These are phyloP conservation scores for Chloroceryle inda DNA, from an alignment of 2,797 vertebrate genomes.

Conservation along the genomic window DNA sequence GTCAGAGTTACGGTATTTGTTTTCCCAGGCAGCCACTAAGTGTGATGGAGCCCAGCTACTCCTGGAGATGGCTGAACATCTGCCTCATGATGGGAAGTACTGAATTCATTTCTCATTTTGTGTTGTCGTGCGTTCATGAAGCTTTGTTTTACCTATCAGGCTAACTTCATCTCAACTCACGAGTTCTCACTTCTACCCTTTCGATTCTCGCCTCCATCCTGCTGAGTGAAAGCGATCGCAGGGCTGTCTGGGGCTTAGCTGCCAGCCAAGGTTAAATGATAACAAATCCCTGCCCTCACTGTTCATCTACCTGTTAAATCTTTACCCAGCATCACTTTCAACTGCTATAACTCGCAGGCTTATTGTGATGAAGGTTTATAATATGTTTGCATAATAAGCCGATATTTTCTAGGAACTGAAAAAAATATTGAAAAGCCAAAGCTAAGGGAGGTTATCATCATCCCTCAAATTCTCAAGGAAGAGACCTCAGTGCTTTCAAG, in stretches of 20 bases:
- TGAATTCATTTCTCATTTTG: neutral
- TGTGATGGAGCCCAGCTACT: accelerated
- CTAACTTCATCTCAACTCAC: neutral
- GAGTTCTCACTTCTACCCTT: neutral
- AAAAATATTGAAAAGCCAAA: neutral
- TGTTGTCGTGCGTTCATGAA: neutral
- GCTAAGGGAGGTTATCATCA: neutral
- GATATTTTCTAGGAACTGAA: neutral
- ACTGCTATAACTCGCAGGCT: neutral
- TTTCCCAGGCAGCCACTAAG: neutral
- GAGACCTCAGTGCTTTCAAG: neutral
- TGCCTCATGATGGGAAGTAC: neutral
- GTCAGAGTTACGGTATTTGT: accelerated
- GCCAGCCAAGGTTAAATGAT: neutral
- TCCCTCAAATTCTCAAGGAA: neutral
- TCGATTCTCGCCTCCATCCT: neutral
- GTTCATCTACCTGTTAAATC: neutral
- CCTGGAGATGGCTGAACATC: neutral
- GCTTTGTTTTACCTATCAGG: neutral
- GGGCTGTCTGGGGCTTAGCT: neutral
- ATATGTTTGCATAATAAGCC: neutral
- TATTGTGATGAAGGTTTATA: neutral
- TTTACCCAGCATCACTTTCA: neutral
- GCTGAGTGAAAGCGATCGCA: accelerated
- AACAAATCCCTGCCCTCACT: neutral